Evolutionary conservation across 2,888 invertebrate genomes (phyloP), one percentile per base, ranked within the genome.

Genomic region (Griposia aprilina): DNA sequence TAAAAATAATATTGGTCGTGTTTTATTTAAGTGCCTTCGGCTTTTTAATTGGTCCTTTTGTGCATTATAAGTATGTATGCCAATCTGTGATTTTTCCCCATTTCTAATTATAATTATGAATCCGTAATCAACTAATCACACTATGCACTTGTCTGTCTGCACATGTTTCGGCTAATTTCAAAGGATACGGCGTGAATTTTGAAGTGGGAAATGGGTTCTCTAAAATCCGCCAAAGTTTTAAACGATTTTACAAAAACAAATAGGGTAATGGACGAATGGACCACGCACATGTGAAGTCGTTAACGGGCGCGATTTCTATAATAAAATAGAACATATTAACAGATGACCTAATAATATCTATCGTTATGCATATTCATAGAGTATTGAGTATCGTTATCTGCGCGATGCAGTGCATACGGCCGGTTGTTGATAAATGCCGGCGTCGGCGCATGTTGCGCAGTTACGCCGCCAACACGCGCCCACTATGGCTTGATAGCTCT

Each of bases 361-460:
- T 84, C 60, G 63, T 74, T 71, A 79, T 86, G 60, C 55, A 72
- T 86, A 80, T 82, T 86, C 82, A 78, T 88, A 79, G 71, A 71
- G 26, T 74, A 80, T 74, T 57, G 55, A 80, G 71, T 78, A 84
- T 83, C 76, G 76, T 82, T 88, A 88, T 87, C 89, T 82, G 52
- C 66, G 72, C 70, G 73, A 87, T 84, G 74, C 78, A 63, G 70
- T 82, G 72, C 80, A 76, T 71, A 72, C 76, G 74, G 68, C 75
- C 69, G 80, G 75, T 77, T 79, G 80, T 76, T 87, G 87, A 88
- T 82, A 82, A 80, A 79, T 65, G 75, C 55, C 66, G 36, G 72
- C 75, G 83, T 70, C 67, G 26, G 68, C 86, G 78, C 87, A 78
- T 72, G 84, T 63, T 87, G 78, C 87, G 87, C 84, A 87, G 87